Conservation (phyloP, 2,888 invertebrate species). For the Tetanocera ferruginea region DNA sequence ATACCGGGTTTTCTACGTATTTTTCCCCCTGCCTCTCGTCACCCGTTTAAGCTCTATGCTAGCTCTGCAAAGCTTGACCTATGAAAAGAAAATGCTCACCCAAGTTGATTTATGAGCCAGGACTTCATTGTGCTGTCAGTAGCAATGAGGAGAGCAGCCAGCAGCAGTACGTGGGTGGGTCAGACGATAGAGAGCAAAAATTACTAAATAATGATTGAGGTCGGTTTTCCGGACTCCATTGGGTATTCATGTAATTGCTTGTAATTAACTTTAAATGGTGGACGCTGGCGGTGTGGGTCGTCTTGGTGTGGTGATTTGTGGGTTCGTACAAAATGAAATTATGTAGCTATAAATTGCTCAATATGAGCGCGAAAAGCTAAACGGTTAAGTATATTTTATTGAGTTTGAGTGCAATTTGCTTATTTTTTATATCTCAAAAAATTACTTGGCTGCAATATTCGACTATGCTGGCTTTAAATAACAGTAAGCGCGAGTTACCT, state of each 20-base stretch:
- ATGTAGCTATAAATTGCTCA: not conserved
- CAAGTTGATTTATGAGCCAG: conserved; percentile 33
- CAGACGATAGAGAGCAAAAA: conserved; percentile 6
- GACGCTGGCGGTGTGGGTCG: conserved; percentile 20
- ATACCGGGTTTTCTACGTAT: not conserved
- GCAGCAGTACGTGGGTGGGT: not conserved
- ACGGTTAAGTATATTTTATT: not conserved
- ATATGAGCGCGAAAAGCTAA: conserved; percentile 25
- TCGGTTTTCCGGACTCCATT: conserved; percentile 32
- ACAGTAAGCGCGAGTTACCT: too few species aligned
- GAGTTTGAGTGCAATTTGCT: too few species aligned
- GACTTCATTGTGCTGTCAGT: conserved; percentile 14
- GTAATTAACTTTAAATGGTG: conserved; percentile 46
- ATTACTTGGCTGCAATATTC: too few species aligned
- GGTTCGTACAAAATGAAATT: not conserved
- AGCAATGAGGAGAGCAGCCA: not conserved
- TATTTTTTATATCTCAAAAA: not conserved
- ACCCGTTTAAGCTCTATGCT: not conserved
- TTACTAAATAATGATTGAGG: conserved; percentile 43
- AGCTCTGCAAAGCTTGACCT: conserved; percentile 22
- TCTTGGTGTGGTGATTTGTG: conserved; percentile 24
- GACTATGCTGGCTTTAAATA: not conserved
- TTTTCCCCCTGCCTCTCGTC: not conserved
- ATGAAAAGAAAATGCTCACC: conserved; percentile 15
- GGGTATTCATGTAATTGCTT: conserved; percentile 38